These are phyloP conservation scores for Ariopsis seemanni DNA, from an alignment of 2,113 vertebrate species.

Conservation along the genomic window DNA sequence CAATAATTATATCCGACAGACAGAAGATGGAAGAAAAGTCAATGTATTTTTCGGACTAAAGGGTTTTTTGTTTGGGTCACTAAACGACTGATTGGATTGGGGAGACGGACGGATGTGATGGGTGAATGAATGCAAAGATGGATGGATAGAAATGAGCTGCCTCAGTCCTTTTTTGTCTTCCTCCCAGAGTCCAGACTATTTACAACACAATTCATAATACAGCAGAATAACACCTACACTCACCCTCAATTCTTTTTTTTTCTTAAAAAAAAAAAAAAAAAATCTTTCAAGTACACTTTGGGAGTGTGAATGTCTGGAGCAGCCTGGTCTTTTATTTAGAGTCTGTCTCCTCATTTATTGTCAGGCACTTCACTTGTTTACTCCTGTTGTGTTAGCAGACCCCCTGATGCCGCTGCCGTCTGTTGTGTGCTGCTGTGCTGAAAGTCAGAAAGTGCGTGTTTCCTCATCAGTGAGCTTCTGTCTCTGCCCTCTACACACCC, in stretches of 20 bases:
- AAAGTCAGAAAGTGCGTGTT: conserved; percentile 27
- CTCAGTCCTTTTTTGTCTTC: neutral
- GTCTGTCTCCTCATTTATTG: conserved; percentile 40
- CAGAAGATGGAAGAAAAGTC: neutral
- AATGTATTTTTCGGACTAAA: conserved; percentile 27
- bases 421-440: conserved; percentile 41
- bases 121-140: conserved; percentile 23
- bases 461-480: conserved; percentile 25
- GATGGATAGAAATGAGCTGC: conserved; percentile 14
- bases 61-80: neutral
- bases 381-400: conserved; percentile 49
- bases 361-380: conserved; percentile 50
- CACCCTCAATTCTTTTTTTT: neutral
- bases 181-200: neutral
- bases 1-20: conserved; percentile 45
- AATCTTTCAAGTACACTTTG: conserved; percentile 15
- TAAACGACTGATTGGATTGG: conserved; percentile 21
- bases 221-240: neutral
- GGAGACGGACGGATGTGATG: neutral
- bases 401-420: conserved; percentile 48
- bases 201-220: neutral
- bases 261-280: neutral
- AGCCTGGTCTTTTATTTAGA: conserved; percentile 37
- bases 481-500: neutral
- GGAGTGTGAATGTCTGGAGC: conserved; percentile 9